Evolutionary conservation across 2,888 invertebrate species (phyloP).

Genomic region (Ochropleura leucogaster): DNA sequence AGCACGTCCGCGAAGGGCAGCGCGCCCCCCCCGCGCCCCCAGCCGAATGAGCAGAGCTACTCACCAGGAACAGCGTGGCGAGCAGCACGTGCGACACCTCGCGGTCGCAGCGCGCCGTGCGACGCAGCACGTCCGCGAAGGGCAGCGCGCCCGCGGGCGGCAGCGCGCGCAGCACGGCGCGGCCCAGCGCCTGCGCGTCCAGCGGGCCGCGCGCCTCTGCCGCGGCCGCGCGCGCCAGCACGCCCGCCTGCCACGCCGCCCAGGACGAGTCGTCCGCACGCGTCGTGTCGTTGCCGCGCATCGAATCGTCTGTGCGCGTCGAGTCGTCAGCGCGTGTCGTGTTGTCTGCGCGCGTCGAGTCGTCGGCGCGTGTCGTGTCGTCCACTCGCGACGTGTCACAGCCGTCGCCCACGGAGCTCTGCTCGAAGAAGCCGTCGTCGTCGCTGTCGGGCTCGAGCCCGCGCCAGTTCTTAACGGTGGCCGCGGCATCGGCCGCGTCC

Average conservation of each 20-base stretch:
- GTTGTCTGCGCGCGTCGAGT: conserved; percentile 16
- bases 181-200: conserved; percentile 71
- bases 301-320: conserved; percentile 20
- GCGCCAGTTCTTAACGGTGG: conserved; percentile 33
- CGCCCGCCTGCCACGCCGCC: conserved; percentile 65
- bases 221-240: conserved; percentile 63
- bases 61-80: conserved; percentile 60
- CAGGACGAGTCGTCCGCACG: conserved; percentile 18
- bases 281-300: conserved; percentile 41
- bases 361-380: neutral
- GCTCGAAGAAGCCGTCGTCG: conserved; percentile 87
- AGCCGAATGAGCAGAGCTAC: no score
- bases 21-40: no score
- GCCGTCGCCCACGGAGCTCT: conserved; percentile 77
- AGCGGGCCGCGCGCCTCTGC: conserved; percentile 60
- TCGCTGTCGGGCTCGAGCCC: conserved; percentile 71
- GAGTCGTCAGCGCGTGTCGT: conserved; percentile 47
- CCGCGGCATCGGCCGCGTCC: conserved; percentile 60
- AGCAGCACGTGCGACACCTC: conserved; percentile 62
- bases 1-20: no score
- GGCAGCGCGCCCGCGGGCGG: conserved; percentile 4
- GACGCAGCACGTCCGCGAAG: conserved; percentile 40
- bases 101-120: conserved; percentile 14
- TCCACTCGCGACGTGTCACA: conserved; percentile 19
- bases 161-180: conserved; percentile 61